Conservation (phyloP, 2,888 invertebrate genomes). For the Clostera curtula region DNA sequence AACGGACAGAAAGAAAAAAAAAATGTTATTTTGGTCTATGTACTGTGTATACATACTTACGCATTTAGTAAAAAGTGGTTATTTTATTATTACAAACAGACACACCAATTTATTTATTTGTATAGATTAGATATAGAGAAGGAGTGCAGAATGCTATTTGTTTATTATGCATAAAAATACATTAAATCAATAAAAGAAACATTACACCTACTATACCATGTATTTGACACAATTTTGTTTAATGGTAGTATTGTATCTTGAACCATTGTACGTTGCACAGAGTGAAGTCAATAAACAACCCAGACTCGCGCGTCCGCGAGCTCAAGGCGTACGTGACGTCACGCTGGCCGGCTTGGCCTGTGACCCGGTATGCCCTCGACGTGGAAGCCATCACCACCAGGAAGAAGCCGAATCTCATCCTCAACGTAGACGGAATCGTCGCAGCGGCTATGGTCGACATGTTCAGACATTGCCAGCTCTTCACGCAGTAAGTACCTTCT, state of each 20-base stretch:
- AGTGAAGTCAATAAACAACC: constrained; percentile 95
- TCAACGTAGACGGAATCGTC: constrained; percentile 99
- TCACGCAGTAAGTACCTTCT: constrained; percentile 81
- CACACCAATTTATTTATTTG: no score
- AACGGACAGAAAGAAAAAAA: no score
- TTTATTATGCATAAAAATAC: no score
- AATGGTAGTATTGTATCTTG: no score
- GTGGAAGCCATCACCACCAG: constrained; percentile 99
- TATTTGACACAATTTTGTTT: neutral
- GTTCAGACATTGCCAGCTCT: constrained; percentile 93
- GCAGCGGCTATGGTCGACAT: constrained; percentile 98
- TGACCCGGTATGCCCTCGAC: constrained; percentile 96
- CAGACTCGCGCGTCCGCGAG: constrained; percentile 97
- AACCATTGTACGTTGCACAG: constrained; percentile 33
- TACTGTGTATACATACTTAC: no score
- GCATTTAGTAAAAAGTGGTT: no score
- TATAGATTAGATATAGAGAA: no score
- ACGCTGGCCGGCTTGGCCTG: constrained; percentile 94
- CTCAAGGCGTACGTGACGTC: constrained; percentile 96
- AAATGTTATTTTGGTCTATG: no score
- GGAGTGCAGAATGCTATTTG: no score
- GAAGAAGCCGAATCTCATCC: constrained; percentile 99
- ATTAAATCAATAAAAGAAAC: no score
- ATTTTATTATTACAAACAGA: no score
- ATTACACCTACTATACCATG: no score